Evolutionary conservation across 2,888 invertebrate species (phyloP), one percentile per base, ranked within the genome.

Genomic region (Tetragnatha montana): DNA sequence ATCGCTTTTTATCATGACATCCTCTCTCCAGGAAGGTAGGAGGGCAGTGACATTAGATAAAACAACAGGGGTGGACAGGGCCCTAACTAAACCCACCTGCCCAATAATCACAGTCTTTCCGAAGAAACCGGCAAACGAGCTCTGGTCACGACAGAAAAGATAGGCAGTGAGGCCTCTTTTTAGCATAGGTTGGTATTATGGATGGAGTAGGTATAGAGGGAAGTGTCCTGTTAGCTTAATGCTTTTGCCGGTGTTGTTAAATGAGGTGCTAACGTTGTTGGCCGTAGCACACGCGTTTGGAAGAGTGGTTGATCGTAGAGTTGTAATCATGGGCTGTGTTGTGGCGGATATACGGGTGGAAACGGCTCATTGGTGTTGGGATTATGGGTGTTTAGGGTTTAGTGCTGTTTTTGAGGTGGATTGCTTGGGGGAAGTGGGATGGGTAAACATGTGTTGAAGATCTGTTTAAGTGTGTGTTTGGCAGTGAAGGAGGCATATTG

Each of bases 81-180:
- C n/a, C 60, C 60, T 60, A 60, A 60, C 60, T 69, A 81, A 81
- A 81, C 68, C 78, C 87, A 87, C 81, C 87, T 87, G 87, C 81
- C 76, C 14, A 51, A 71, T 76, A 82, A 82, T 87, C 81, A 87
- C 71, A 51, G 76, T 80, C 50, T 75, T 12, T 87, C 22, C 14
- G 19, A 51, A 69, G 47, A 69, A 81, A 60, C 60, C 4, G 12
- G 60, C 12, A 87, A 87, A 87, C 81, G 75, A 87, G 75, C 14
- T 70, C 50, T 76, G 19, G 51, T 81, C 87, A 87, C 76, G 87
- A 76, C 60, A 87, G 17, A 21, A 50, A 17, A 47, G 35, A 35
- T 35, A 17, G 70, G 22, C 10, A 60, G 6, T 22, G 19, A 50
- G n/a, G 69, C 79, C 35, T 79, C 35, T 22, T 10, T 21, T 19